Evolutionary conservation across 2,888 invertebrate species (phyloP), one percentile per base, ranked within the genome.

Genomic region (Cephus pygmeus): DNA sequence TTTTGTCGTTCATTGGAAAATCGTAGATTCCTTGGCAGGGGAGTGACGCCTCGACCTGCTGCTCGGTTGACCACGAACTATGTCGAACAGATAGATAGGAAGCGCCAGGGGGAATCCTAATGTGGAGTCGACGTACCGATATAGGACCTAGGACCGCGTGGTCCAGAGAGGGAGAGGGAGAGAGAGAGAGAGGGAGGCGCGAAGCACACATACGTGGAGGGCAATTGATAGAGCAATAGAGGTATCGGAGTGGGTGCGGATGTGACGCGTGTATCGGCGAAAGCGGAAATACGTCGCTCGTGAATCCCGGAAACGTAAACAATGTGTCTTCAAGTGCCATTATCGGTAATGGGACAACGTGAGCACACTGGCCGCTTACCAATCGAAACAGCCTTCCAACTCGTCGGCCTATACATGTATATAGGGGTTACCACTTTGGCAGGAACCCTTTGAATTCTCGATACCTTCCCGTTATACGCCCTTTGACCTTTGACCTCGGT

Each of bases 331-430:
- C 34, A 15, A 34, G 71, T 71, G 71, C 34, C 12, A 71, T 71
- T 80, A 82, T 85, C 83, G 85, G 86, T 85, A 84, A 86, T 84
- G 85, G 85, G 86, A 85, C 84, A 85, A 85, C 83, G 81, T 81
- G 81, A 78, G 69, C 12, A 33, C 34, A 30, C 75, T 23, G 33
- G 33, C 12, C 40, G 68, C 11, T 68, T 56, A 56, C 56, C 23
- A 23, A 56, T 23, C 23, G 23, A 56, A 56, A 56, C 56, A 56
- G 56, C 23, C 56, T 15, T 23, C 56, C 6, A 40, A 6, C 15
- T 40, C 4, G 36, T 15, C 36, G 4, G 36, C 15, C 4, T 36
- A 4, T 12, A 1, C 4, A 36, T 12, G 4, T 12, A 15, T 40
- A 40, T 40, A 35, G 56, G 56, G 23, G 9, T 56, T 56, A 23